Evolutionary conservation across 2,888 invertebrate species (phyloP).

Genomic region (Thereva unica): DNA sequence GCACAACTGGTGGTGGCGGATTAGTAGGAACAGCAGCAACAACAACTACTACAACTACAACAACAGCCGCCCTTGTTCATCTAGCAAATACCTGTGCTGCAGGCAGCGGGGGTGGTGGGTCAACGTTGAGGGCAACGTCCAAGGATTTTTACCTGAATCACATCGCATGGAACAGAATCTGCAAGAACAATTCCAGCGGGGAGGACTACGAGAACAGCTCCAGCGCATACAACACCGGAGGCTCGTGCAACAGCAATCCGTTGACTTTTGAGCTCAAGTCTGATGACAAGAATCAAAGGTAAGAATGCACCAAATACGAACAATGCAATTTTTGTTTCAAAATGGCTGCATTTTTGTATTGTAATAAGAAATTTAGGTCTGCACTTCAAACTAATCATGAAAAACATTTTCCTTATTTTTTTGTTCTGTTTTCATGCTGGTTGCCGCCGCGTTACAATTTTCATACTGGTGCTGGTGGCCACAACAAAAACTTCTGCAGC

Average conservation of each 20-base stretch:
- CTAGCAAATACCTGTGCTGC: neutral
- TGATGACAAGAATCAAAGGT: conserved; percentile 43
- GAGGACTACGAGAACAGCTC: conserved; percentile 68
- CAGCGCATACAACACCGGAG: conserved; percentile 76
- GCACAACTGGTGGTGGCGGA: conserved; percentile 23
- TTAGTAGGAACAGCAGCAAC: conserved; percentile 18
- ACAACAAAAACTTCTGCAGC: conserved; percentile 20
- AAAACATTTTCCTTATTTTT: neutral
- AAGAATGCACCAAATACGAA: neutral
- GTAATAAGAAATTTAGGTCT: too few relatives aligned
- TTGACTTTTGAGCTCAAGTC: conserved; percentile 60
- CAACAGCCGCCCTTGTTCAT: conserved; percentile 31
- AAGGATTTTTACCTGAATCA: conserved; percentile 35
- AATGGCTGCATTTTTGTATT: neutral
- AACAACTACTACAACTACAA: conserved; percentile 47
- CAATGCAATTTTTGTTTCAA: neutral
- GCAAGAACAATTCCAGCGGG: conserved; percentile 50
- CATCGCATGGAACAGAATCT: conserved; percentile 29
- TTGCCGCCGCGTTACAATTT: neutral
- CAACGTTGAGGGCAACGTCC: neutral
- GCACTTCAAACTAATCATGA: too few relatives aligned
- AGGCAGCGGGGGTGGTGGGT: neutral
- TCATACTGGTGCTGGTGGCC: too few relatives aligned
- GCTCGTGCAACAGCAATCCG: conserved; percentile 72
- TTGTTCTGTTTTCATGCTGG: neutral